Evolutionary conservation across 2,113 vertebrate species (phyloP).

Genomic region (Sceloporus tristichus): DNA sequence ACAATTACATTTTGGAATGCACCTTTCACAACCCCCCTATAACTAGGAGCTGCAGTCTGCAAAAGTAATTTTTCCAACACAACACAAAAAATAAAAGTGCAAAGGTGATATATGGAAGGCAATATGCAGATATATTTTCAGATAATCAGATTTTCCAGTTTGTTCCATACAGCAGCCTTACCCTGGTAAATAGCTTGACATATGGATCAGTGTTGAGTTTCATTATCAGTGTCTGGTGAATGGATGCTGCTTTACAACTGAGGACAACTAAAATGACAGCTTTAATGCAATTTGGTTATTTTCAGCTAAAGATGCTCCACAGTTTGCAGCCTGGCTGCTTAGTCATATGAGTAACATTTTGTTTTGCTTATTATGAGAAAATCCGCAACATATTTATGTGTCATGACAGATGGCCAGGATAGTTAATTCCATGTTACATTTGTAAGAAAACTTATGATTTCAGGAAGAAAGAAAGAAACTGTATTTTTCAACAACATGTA

Average conservation of each 20-base stretch:
- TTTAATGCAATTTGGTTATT: slow-evolving; percentile 5
- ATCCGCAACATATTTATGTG: slow-evolving; percentile 16
- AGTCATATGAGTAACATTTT: slow-evolving; percentile 24
- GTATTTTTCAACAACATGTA: no score
- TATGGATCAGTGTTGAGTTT: neutral
- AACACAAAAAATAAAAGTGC: neutral
- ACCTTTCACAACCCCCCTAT: no score
- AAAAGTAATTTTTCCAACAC: no score
- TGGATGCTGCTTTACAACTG: neutral
- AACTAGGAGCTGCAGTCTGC: no score
- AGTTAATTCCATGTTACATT: slow-evolving; percentile 11
- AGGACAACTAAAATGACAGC: neutral
- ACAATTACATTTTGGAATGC: no score
- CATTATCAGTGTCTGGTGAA: neutral
- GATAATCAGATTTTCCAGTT: neutral
- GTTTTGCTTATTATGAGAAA: slow-evolving; percentile 16
- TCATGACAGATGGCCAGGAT: slow-evolving; percentile 4
- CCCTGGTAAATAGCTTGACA: slow-evolving; percentile 8
- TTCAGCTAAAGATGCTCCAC: neutral
- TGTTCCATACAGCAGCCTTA: neutral
- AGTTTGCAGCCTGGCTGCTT: slow-evolving; percentile 3
- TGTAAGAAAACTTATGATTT: neutral
- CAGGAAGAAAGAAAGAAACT: neutral
- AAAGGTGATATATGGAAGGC: neutral
- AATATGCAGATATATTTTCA: neutral